Evolutionary conservation across 2,797 vertebrate species (phyloP), one percentile per base, ranked within the genome.

Genomic region (Poeciliopsis presidionis): DNA sequence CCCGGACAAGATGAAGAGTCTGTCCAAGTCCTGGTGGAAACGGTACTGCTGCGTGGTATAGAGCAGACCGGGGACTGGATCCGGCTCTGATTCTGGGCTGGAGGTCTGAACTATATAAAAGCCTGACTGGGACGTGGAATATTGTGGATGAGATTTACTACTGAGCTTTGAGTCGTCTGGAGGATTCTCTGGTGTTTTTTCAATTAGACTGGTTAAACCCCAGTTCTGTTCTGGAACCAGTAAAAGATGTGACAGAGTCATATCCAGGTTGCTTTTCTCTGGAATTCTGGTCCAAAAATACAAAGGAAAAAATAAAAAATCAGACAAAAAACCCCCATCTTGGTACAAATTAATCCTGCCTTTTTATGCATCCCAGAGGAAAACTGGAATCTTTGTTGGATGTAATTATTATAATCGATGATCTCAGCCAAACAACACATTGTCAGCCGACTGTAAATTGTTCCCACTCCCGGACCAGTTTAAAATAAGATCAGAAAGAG

Each of bases 11-110:
- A 95, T 96, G 95, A 96, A 93, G 90, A 96, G 91, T 79, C 90
- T 96, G 73, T 96, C 96, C 11, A 94, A 96, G 87, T 96, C 96
- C 0, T 96, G 96, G 95, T 96, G 96, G 96, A 96, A 92, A 84
- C 96, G 95, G 89, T 96, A 96, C 92, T 96, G 95, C 90, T 96
- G 96, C 81, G 91, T 96, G 88, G 89, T 91, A 74, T 95, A 90
- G 76, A 84, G 76, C 69, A 51, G 77, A 81, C 16, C 73, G 55
- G 65, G 0, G 30, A 41, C 73, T 74, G 30, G 30, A 45, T 75
- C 63, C 63, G 49, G 76, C 41, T 79, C 43, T 22, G 49, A 84
- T 73, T 59, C 74, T 76, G 57, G 51, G 85, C 75, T 85, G 80
- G 69, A 55, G 75, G 46, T 25, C 80, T 79, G 63, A 36, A 53